Conservation (phyloP, 2,888 invertebrate genomes). For the Ectropis crepuscularia region DNA sequence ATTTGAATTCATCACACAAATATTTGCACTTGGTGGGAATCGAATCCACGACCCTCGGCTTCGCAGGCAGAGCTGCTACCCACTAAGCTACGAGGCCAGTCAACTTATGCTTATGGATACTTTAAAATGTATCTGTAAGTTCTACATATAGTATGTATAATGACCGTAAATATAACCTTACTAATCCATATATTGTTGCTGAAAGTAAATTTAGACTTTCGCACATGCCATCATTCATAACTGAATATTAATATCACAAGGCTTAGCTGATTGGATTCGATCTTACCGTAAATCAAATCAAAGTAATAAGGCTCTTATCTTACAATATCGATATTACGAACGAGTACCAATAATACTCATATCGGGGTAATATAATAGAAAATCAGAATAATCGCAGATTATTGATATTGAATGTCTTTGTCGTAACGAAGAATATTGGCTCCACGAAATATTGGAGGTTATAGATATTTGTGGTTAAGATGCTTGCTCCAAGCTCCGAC, state of each 20-base stretch:
- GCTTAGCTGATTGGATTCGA: slow-evolving; percentile 13
- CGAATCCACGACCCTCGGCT: no score
- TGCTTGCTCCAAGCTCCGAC: no score
- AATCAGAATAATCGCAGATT: slow-evolving; percentile 37
- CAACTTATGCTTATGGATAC: no score
- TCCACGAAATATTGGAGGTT: slow-evolving; percentile 6
- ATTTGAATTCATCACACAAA: no score
- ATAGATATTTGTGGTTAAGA: not conserved
- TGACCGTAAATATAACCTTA: no score
- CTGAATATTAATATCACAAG: slow-evolving; percentile 9
- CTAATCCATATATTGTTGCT: no score
- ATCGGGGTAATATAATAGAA: slow-evolving; percentile 35
- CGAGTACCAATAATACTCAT: slow-evolving; percentile 34
- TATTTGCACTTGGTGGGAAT: no score
- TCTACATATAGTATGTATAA: no score
- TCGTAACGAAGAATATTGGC: slow-evolving; percentile 26
- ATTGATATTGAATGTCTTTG: slow-evolving; percentile 34
- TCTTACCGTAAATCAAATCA: slow-evolving; percentile 34
- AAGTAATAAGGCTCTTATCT: slow-evolving; percentile 27
- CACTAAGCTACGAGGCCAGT: no score
- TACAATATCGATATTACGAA: slow-evolving; percentile 28
- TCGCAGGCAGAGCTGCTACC: no score
- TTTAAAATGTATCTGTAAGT: no score
- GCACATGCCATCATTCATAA: slow-evolving; percentile 27
- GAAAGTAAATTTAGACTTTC: not conserved